Percentiles rank a stretch among this genome's conserved stretches.
Conservation (phyloP, 2,888 invertebrate genomes). For the Euproctis similis region DNA sequence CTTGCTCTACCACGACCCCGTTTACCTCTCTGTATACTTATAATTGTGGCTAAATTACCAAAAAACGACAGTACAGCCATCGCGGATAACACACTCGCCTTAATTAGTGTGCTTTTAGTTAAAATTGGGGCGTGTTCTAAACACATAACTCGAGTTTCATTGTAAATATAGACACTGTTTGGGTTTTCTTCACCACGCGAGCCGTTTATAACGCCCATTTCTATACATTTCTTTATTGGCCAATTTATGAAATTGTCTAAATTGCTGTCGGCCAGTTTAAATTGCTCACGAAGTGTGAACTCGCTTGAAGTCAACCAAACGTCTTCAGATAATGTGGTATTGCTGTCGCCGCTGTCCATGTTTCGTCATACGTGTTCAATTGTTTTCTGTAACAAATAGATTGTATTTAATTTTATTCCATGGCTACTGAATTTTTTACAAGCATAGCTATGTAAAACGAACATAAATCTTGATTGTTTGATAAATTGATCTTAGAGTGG, state of each 20-base stretch:
- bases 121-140: slow-evolving; percentile 82
- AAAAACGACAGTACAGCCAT: slow-evolving; percentile 84
- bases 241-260: slow-evolving; percentile 33
- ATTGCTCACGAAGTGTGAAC: slow-evolving; percentile 35
- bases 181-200: slow-evolving; percentile 36
- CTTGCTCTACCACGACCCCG: slow-evolving; percentile 72
- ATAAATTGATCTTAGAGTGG: no score
- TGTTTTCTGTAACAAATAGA: slow-evolving; percentile 47
- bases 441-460: no score
- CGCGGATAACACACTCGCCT: slow-evolving; percentile 79
- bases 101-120: slow-evolving; percentile 77
- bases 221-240: slow-evolving; percentile 54
- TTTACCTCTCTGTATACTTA: slow-evolving; percentile 82
- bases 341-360: slow-evolving; percentile 65
- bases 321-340: slow-evolving; percentile 62
- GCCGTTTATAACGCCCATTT: slow-evolving; percentile 38
- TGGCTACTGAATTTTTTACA: no score
- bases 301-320: slow-evolving; percentile 35
- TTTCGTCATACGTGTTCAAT: slow-evolving; percentile 58
- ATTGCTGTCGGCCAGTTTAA: slow-evolving; percentile 28
- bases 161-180: slow-evolving; percentile 37
- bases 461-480: no score
- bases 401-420: neutral
- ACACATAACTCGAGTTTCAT: slow-evolving; percentile 55
- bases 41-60: slow-evolving; percentile 85